Evolutionary conservation across 2,797 vertebrate species (phyloP), one percentile per base, ranked within the genome.

Genomic region (Rhincodon typus): DNA sequence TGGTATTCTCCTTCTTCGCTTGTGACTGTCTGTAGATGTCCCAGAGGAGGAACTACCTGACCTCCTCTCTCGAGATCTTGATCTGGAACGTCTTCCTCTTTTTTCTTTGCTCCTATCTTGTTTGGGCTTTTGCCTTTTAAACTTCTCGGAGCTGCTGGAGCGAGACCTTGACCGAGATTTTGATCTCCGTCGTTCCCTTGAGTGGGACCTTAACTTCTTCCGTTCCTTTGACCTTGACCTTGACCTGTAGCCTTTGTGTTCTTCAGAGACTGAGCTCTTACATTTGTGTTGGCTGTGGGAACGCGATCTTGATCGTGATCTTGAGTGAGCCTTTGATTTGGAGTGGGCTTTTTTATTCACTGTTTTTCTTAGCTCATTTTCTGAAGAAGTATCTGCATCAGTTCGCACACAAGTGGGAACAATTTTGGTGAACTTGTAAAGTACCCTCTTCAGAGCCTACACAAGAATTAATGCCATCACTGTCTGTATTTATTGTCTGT

Each of bases 291-390:
- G 97, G 96, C 97, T 96, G 1, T 79, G 97, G 82, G 97, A 97
- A 96, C 97, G 97, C 53, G 97, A 97, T 25, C 96, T 96, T 0
- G 98, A 98, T 86, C 96, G 96, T 25, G 98, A 98, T 72, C 97
- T 96, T 12, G 98, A 98, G 3, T 96, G 96, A 0, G n/a, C 15
- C 72, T 77, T 95, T n/a, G 94, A 77, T 19, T 74, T 30, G 17
- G 72, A 10, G 46, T 77, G 70, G 27, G 8, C 25, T 23, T 95
- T 53, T 95, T 95, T 95, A 95, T 34, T 72, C 27, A 21, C 46
- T n/a, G 27, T 95, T 72, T 25, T 25, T 34, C 72, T 95, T 57
- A 34, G 42, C 30, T 95, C 67, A 77, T 74, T 95, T 74, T 95
- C 94, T 95, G 72, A 53, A 13, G 94, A 34, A 30, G 74, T 95